Conservation (phyloP, 2,888 invertebrate genomes). For the Mantis religiosa region DNA sequence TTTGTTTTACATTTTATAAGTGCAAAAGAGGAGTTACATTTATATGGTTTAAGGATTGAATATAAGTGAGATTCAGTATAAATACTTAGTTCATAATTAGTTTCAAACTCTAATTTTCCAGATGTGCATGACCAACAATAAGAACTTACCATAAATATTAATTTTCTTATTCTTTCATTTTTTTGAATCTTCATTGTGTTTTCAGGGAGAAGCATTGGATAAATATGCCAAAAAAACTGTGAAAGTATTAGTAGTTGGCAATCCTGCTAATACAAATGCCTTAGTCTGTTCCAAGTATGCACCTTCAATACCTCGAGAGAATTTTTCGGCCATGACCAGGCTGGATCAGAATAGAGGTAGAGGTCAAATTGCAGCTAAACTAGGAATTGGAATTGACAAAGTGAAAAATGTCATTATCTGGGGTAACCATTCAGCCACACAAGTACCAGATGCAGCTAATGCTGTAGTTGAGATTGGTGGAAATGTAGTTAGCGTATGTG, state of each 20-base stretch:
- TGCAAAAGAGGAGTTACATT: too few species aligned
- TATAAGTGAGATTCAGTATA: too few species aligned
- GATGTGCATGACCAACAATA: too few species aligned
- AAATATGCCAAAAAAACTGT: slow-evolving; percentile 86
- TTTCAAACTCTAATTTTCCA: too few species aligned
- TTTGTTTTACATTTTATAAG: too few species aligned
- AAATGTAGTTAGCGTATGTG: slow-evolving; percentile 56
- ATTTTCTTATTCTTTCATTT: too few species aligned
- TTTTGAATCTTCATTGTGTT: background rate
- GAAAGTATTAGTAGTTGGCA: slow-evolving; percentile 95
- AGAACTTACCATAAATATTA: too few species aligned
- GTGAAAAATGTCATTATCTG: slow-evolving; percentile 93
- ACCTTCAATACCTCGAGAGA: slow-evolving; percentile 90
- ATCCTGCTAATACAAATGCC: slow-evolving; percentile 99
- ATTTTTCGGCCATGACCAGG: slow-evolving; percentile 97
- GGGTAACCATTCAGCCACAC: slow-evolving; percentile 99
- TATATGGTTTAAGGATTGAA: too few species aligned
- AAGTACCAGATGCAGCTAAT: slow-evolving; percentile 89
- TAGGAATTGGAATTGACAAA: slow-evolving; percentile 62
- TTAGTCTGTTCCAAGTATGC: slow-evolving; percentile 92
- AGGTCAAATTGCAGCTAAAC: slow-evolving; percentile 75
- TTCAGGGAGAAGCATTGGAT: slow-evolving; percentile 81
- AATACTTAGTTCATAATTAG: too few species aligned
- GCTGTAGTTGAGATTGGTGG: slow-evolving; percentile 59
- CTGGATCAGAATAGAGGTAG: slow-evolving; percentile 97